These are phyloP conservation scores for Seriola rivoliana DNA, from an alignment of 2,113 vertebrate species.

Conservation along the genomic window DNA sequence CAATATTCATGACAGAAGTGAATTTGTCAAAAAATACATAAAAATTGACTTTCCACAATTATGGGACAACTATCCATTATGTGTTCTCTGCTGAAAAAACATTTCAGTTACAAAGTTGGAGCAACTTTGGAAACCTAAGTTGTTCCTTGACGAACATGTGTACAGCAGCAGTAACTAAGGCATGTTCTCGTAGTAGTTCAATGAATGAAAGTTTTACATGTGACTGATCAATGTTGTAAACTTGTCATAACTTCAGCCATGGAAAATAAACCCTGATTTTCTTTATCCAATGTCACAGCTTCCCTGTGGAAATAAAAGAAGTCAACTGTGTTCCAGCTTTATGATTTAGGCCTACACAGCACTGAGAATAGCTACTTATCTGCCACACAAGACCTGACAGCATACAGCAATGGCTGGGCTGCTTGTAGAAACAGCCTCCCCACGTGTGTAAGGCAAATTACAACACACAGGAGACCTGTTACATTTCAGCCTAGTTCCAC, in stretches of 20 bases:
- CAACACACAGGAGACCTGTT: conserved; percentile 73
- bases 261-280: conserved; percentile 29
- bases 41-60: not conserved
- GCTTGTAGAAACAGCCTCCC: conserved; percentile 61
- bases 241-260: not conserved
- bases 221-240: conserved; percentile 23
- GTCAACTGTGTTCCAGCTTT: not conserved
- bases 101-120: conserved; percentile 28
- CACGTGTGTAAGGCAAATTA: conserved; percentile 72
- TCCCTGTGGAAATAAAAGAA: conserved; percentile 22
- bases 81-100: conserved; percentile 6
- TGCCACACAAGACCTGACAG: conserved; percentile 55
- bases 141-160: conserved; percentile 16
- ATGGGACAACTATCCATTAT: not conserved
- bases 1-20: not conserved
- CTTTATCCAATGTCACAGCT: conserved; percentile 2
- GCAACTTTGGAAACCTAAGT: conserved; percentile 3
- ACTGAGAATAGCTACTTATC: conserved; percentile 40
- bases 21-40: not conserved
- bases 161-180: conserved; percentile 14
- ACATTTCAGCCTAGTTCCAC: conserved; percentile 72
- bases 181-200: conserved; percentile 26
- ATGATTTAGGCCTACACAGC: conserved; percentile 50
- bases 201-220: conserved; percentile 16
- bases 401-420: conserved; percentile 34